phyloP scores from a whole-genome alignment of 1,140 invertebrate genomes.

The Formica exsecta region DNA sequence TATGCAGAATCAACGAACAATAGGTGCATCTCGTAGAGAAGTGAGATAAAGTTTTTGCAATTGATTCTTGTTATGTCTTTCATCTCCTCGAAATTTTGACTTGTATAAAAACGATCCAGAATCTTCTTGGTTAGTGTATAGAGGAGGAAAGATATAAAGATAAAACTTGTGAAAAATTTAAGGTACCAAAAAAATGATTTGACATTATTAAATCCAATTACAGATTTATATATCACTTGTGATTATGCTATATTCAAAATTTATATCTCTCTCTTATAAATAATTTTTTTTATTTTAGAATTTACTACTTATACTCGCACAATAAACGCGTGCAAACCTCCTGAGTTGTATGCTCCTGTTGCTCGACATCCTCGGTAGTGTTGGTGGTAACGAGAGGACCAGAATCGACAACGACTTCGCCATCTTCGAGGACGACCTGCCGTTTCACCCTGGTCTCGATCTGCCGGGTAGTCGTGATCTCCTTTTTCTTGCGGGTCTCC shows the following conservation, averaged over 20 bases:
- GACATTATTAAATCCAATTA: not conserved
- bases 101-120: not conserved
- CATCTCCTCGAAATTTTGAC: not conserved
- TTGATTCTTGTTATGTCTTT: not conserved
- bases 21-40: not conserved
- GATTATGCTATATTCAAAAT: not conserved
- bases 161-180: not conserved
- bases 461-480: conserved; percentile 94
- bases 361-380: conserved; percentile 95
- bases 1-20: conserved; percentile 38
- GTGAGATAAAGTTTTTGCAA: not conserved
- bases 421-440: conserved; percentile 95
- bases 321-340: conserved; percentile 87
- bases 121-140: not conserved
- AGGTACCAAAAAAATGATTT: not conserved
- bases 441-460: conserved; percentile 95
- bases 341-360: conserved; percentile 94
- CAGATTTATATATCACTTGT: not conserved
- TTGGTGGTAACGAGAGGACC: conserved; percentile 96
- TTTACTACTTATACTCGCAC: not conserved
- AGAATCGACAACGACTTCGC: conserved; percentile 94
- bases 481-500: conserved; percentile 95
- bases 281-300: too few relatives aligned
- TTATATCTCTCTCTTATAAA: not conserved
- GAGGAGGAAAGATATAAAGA: too few relatives aligned